Evolutionary conservation across 2,888 invertebrate species (phyloP), one percentile per base, ranked within the genome.

Genomic region (Caenorhabditis sp.): DNA sequence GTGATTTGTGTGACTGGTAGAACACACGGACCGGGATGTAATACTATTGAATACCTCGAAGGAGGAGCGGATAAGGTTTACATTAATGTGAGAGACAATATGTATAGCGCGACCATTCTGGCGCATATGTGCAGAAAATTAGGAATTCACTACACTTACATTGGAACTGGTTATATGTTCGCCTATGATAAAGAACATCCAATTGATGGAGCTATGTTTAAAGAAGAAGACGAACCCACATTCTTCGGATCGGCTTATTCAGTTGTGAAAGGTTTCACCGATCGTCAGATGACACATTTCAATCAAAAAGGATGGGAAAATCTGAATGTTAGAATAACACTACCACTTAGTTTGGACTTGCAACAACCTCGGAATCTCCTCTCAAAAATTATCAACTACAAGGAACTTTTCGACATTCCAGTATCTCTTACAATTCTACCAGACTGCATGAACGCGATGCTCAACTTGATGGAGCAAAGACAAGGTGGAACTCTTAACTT

Each of bases 171-270:
- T n/a, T 87, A 87, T 73, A 78, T 87, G 62, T 87, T 85, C 70
- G 82, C 85, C 49, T 87, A 86, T 67, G 85, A 87, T 70, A 72
- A 84, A 31, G 71, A 82, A n/a, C 86, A 87, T 69, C 80, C 83
- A 36, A 81, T 87, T 50, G 87, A 85, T 21, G 84, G 84, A 59
- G 83, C 77, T 5, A 60, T 77, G 52, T 87, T 87, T 70, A 73
- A 67, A 52, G 85, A 86, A 31, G 65, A 77, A n/a, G 86, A 87
- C 50, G 69, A 80, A 53, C 85, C 87, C 0, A 77, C 85, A 27
- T 87, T 86, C 74, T 87, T 87, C 59, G 87, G 87, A 36, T 85
- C 85, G 38, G 84, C 86, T 21, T 87, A 87, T 63, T 87, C 87
- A 14, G 85, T 87, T 14, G 85, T 84, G 20, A 87, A 87, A 67